These are phyloP conservation scores for Alcedo quadribrachys DNA, from an alignment of 2,797 vertebrate species.

Conservation along the genomic window DNA sequence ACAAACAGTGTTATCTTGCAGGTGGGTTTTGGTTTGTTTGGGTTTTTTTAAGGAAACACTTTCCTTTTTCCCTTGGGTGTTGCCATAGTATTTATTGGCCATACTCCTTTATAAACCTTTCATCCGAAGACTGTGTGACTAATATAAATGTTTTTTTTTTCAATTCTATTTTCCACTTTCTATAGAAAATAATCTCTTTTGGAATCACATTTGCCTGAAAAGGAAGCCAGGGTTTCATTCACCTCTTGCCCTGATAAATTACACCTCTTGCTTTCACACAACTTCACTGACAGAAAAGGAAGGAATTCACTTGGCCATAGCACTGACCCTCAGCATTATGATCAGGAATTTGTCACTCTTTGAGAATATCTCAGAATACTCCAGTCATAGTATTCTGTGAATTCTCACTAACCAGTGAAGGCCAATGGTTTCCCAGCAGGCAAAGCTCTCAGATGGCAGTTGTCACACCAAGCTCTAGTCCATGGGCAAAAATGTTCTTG, in stretches of 20 bases:
- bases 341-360: neutral
- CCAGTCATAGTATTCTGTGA: neutral
- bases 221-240: neutral
- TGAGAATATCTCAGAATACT: neutral
- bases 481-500: neutral
- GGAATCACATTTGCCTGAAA: neutral
- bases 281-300: neutral
- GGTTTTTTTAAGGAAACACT: neutral
- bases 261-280: neutral
- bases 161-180: neutral
- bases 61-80: fast-evolving
- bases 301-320: neutral
- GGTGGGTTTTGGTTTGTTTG: neutral
- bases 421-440: neutral
- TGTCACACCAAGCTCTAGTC: neutral
- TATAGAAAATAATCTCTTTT: neutral
- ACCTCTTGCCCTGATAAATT: neutral
- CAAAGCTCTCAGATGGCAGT: neutral
- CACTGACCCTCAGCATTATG: neutral
- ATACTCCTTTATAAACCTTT: neutral
- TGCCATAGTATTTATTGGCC: neutral
- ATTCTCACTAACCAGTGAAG: neutral
- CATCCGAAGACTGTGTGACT: neutral
- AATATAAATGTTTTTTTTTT: neutral
- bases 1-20: neutral